phyloP scores from a whole-genome alignment of 2,113 vertebrate genomes.

The Aix galericulata region DNA sequence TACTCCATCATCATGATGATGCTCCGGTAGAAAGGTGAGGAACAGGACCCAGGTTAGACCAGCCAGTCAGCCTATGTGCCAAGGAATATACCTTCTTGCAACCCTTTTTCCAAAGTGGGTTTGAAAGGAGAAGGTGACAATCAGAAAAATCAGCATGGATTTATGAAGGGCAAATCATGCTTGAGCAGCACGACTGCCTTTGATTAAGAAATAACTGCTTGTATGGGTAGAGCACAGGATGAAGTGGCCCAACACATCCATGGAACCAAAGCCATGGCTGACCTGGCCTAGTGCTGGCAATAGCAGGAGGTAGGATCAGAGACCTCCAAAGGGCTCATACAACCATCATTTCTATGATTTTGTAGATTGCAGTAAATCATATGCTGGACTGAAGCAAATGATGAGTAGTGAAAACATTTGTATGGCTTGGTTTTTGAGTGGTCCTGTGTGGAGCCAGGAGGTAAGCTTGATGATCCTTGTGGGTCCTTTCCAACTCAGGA shows the following conservation, averaged over 20 bases:
- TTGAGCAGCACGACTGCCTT: background rate
- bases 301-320: background rate
- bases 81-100: background rate
- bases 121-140: accelerated
- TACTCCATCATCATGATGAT: background rate
- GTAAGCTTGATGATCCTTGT: too few species aligned
- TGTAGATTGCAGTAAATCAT: background rate
- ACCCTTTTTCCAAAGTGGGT: background rate
- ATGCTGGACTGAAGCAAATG: background rate
- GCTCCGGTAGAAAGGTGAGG: background rate
- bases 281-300: background rate
- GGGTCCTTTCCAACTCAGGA: too few species aligned
- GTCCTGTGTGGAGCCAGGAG: too few species aligned
- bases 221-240: background rate
- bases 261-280: background rate
- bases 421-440: background rate
- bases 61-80: background rate
- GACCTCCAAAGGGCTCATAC: background rate
- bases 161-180: background rate
- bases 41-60: background rate
- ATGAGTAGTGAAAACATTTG: background rate
- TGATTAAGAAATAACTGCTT: background rate
- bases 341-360: background rate
- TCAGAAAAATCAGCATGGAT: background rate
- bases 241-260: background rate